phyloP scores from a whole-genome alignment of 2,113 vertebrate species.

The Gambusia affinis region DNA sequence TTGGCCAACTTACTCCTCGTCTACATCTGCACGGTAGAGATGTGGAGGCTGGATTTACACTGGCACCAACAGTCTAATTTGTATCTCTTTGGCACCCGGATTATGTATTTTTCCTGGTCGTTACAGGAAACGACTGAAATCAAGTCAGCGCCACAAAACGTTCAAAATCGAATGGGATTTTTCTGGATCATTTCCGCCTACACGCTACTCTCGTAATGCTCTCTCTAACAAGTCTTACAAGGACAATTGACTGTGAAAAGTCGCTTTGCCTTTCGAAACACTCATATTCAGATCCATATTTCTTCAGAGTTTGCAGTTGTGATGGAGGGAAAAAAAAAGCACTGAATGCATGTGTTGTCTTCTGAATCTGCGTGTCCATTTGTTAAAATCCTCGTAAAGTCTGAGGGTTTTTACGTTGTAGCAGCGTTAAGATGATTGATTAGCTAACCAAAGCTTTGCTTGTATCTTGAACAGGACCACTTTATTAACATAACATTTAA shows the following conservation, averaged over 20 bases:
- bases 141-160: constrained; percentile 36
- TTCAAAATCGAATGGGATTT: constrained; percentile 35
- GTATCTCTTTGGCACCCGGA: constrained; percentile 73
- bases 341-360: constrained; percentile 10
- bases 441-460: constrained; percentile 17
- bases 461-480: constrained; percentile 33
- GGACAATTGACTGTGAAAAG: constrained; percentile 16
- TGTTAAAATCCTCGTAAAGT: constrained; percentile 30
- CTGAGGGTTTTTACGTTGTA: constrained; percentile 54
- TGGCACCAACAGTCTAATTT: constrained; percentile 61
- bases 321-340: background rate
- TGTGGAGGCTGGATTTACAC: constrained; percentile 54
- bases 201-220: constrained; percentile 5
- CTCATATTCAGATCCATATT: constrained; percentile 30
- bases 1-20: constrained; percentile 6
- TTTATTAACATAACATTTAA: constrained; percentile 20
- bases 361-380: constrained; percentile 33
- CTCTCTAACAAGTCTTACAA: constrained; percentile 9
- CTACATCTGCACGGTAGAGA: constrained; percentile 54
- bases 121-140: constrained; percentile 40
- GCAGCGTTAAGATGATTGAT: constrained; percentile 58
- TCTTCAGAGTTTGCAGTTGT: constrained; percentile 4
- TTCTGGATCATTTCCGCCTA: background rate
- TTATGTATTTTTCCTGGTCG: constrained; percentile 48
- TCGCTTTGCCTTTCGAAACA: constrained; percentile 26